phyloP scores from a whole-genome alignment of 2,797 vertebrate species.

The Serranus cabrilla region DNA sequence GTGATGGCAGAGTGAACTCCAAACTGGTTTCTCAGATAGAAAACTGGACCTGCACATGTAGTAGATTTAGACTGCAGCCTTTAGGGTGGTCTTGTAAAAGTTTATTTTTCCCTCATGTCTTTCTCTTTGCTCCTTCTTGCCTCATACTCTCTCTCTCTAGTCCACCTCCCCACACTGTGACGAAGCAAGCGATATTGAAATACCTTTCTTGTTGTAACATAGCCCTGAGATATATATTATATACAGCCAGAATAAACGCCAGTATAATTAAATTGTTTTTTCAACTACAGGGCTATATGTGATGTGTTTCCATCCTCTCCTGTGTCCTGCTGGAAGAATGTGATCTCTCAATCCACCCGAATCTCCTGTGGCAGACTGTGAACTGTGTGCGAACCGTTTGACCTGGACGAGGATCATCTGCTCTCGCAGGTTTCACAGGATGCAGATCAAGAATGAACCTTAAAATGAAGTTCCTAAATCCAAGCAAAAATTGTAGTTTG shows the following conservation, averaged over 20 bases:
- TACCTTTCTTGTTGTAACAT: not conserved
- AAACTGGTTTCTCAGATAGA: not conserved
- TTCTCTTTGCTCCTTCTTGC: not conserved
- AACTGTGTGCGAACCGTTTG: constrained; percentile 53
- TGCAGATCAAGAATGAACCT: not conserved
- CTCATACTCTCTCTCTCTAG: not conserved
- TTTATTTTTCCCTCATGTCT: constrained; percentile 17
- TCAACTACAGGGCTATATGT: constrained; percentile 1
- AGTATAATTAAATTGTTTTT: constrained; percentile 15
- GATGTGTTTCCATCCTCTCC: constrained; percentile 31
- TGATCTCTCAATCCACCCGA: constrained; percentile 61
- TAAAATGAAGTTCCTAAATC: not conserved
- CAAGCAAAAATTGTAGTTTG: not conserved
- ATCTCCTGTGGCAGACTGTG: constrained; percentile 58
- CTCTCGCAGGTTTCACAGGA: constrained; percentile 16
- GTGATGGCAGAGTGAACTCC: not conserved
- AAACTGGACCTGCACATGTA: not conserved
- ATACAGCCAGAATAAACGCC: not conserved
- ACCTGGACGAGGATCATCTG: constrained; percentile 43
- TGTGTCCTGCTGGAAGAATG: constrained; percentile 57
- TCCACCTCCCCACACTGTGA: not conserved
- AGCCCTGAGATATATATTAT: not conserved
- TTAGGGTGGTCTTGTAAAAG: constrained; percentile 1
- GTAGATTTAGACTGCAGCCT: not conserved
- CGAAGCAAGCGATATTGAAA: not conserved